Evolutionary conservation across 2,888 invertebrate species (phyloP), one percentile per base, ranked within the genome.

Genomic region (Lysandra bellargus): DNA sequence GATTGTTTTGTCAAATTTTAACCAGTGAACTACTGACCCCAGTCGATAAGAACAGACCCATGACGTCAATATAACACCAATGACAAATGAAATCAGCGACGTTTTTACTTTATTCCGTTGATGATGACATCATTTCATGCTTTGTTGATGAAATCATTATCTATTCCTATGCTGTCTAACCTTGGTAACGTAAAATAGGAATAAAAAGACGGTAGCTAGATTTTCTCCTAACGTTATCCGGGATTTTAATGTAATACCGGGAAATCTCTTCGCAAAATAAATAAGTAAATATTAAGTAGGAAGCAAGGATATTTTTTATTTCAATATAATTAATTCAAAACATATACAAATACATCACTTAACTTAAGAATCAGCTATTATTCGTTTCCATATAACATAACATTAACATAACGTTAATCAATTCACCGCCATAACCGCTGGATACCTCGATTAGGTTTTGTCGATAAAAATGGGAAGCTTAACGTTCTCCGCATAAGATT

Each of bases 401-500:
- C 14, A 1, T 14, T 14, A 5, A 33, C 4, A 14, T 1, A 33
- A 72, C 72, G 78, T 49, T 78, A 61, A 69, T 69, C 78, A 44
- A 57, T 44, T 73, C 12, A 72, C 74, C 33, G 53, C 44, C 80
- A 80, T 33, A 23, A 23, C 64, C 64, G 30, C 64, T 64, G 64
- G 33, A 17, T 69, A 69, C 33, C 69, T 33, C 69, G 33, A 4
- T 23, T 17, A 33, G 33, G 14, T 17, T 69, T 69, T 69, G 4
- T 14, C 14, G 33, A 9, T 30, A 69, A 69, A 33, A 87, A 84
- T 84, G 77, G 84, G 81, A 79, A 80, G 79, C 83, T 83, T 88
- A 81, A 57, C 57, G 12, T 9, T 78, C 60, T 79, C 23, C 80
- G 60, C 78, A 84, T 86, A 92, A 85, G 85, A 89, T 82, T 81